These are phyloP conservation scores for Coranthus polyacanthus DNA, from an alignment of 2,797 vertebrate genomes.

Conservation along the genomic window DNA sequence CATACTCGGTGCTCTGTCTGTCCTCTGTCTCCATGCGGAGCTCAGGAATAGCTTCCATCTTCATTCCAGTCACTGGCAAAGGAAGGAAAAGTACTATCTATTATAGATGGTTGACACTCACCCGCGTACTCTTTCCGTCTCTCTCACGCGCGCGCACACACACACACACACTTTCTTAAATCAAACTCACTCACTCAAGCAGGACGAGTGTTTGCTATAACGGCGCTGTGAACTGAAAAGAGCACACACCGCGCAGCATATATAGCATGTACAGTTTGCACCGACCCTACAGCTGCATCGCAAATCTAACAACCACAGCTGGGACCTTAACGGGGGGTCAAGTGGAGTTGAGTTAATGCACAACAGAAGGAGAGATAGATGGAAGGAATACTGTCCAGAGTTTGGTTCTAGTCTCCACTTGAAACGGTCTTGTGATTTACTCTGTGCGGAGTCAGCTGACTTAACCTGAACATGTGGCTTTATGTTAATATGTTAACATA, in stretches of 20 bases:
- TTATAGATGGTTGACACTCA: constrained; percentile 56
- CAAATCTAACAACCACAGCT: constrained; percentile 18
- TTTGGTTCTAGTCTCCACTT: not conserved
- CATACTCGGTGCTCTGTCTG: constrained; percentile 92
- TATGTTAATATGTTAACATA: not conserved
- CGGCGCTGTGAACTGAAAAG: not conserved
- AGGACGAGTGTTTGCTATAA: not conserved
- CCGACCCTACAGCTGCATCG: constrained; percentile 6
- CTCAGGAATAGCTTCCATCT: constrained; percentile 93
- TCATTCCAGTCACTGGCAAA: constrained; percentile 90
- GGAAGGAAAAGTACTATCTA: constrained; percentile 34
- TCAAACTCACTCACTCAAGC: constrained; percentile 30
- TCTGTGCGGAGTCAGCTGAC: not conserved
- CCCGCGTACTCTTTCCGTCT: constrained; percentile 1
- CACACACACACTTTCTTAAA: constrained; percentile 3
- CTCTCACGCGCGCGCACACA: constrained; percentile 4
- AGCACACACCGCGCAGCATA: not conserved
- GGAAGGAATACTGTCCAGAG: constrained; percentile 6
- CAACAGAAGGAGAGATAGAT: not conserved
- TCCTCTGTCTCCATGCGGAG: constrained; percentile 93
- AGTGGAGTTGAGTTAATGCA: constrained; percentile 25
- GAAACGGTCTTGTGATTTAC: not conserved
- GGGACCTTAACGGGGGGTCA: constrained; percentile 45
- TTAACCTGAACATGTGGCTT: constrained; percentile 5
- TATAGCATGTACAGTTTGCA: not conserved